Evolutionary conservation across 2,888 invertebrate genomes (phyloP), one percentile per base, ranked within the genome.

Genomic region (Marronus borbonicus): DNA sequence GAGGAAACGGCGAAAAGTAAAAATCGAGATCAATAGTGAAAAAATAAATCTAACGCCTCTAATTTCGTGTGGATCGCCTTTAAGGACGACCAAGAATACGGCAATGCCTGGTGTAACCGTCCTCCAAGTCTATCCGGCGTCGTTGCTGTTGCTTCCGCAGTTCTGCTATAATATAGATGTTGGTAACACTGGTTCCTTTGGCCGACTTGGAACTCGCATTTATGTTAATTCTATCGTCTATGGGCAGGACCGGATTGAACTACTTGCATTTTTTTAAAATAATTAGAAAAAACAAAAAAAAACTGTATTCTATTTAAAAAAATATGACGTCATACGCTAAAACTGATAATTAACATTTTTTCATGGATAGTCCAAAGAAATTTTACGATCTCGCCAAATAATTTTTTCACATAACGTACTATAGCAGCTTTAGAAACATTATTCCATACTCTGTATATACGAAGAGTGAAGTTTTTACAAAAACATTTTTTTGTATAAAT

Each of bases 151-250:
- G n/a, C 52, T 55, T 55, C 52, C 52, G 52, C 3, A n/a, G 52
- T 55, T 17, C 12, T 62, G 28, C 28, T 62, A 12, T 12, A 28
- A 28, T 65, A 36, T 39, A 7, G 39, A n/a, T 36, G 31, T 17
- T 62, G 62, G 12, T 62, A 4, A 12, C 28, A 39, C 28, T n/a
- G 39, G 17, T 39, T n/a, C 65, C 14, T 31, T 64, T 39, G n/a
- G 17, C 17, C 39, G 17, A 36, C 39, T 44, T 65, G 36, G 17
- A 36, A 65, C 65, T 55, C 39, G 65, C 39, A 39, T 39, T 65
- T 39, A 65, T 36, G 65, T 65, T 65, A 65, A 65, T 65, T 31
- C 36, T 64, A 64, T 36, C 36, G 14, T 64, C 36, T 64, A 14
- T 31, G 52, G 17, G n/a, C 66, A 44, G 66, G 20, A 17, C 66